These are phyloP conservation scores for Drosophila teissieri DNA, from an alignment of 1,140 invertebrate genomes.

Conservation along the genomic window DNA sequence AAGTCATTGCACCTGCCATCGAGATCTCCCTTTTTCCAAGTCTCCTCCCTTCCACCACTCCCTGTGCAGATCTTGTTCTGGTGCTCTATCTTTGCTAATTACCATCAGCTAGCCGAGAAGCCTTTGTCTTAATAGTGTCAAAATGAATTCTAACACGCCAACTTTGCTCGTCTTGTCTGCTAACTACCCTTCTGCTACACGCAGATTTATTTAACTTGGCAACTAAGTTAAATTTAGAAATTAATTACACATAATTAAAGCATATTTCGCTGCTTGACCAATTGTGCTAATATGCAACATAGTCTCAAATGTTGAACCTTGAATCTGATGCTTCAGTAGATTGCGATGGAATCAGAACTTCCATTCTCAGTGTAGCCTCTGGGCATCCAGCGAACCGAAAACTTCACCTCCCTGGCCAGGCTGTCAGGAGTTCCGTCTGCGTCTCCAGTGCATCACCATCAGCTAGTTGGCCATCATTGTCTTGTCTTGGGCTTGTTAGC, in stretches of 20 bases:
- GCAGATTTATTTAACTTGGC: background rate
- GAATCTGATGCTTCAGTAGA: background rate
- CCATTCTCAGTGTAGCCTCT: conserved; percentile 18
- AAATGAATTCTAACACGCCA: conserved; percentile 77
- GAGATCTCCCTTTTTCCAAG: conserved; percentile 48
- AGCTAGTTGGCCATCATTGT: conserved; percentile 22
- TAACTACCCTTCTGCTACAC: background rate
- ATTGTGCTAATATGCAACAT: no score
- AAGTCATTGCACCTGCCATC: conserved; percentile 78
- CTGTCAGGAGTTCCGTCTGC: background rate
- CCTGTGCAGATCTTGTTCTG: background rate
- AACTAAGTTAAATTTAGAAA: no score
- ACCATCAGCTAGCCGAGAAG: conserved; percentile 56
- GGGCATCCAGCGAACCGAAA: conserved; percentile 30
- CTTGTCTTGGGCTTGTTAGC: conserved; percentile 53
- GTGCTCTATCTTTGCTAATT: conserved; percentile 58
- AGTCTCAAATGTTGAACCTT: no score
- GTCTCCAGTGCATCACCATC: conserved; percentile 14
- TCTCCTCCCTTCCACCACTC: no score
- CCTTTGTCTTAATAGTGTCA: conserved; percentile 71
- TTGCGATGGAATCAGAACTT: background rate
- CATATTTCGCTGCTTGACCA: no score
- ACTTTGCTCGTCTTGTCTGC: conserved; percentile 13
- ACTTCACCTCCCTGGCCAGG: conserved; percentile 19
- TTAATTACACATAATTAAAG: no score